Conservation (phyloP, 2,888 invertebrate genomes). For the Dryadula phaetusa region DNA sequence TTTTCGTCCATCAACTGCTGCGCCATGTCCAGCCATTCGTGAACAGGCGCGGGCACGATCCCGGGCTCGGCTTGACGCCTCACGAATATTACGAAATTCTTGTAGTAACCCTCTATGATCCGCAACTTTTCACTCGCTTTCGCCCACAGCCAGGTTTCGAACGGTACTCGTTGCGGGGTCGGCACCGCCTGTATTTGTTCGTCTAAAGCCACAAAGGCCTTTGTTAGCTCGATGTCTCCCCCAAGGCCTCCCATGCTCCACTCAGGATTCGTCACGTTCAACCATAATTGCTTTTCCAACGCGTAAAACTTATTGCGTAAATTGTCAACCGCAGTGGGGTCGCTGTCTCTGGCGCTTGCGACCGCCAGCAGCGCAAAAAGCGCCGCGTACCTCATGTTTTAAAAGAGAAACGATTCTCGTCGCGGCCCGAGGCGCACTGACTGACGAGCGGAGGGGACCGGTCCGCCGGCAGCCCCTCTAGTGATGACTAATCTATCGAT, state of each 20-base stretch:
- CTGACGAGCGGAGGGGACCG: constrained; percentile 64
- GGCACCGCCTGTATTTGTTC: constrained; percentile 74
- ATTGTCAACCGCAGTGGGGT: constrained; percentile 82
- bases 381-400: constrained; percentile 65
- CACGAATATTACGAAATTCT: constrained; percentile 86
- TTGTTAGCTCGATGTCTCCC: constrained; percentile 84
- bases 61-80: constrained; percentile 68
- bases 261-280: constrained; percentile 69
- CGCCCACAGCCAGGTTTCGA: constrained; percentile 86
- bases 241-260: constrained; percentile 68
- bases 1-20: constrained; percentile 86
- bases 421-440: constrained; percentile 63
- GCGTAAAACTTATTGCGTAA: constrained; percentile 84
- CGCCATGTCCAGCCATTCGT: constrained; percentile 85
- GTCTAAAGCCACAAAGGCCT: constrained; percentile 83
- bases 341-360: constrained; percentile 57
- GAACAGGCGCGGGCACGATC: constrained; percentile 67
- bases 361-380: constrained; percentile 58
- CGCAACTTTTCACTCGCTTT: constrained; percentile 85
- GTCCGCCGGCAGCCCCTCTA: constrained; percentile 42
- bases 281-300: constrained; percentile 83
- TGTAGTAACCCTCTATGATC: constrained; percentile 87
- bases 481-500: constrained; percentile 43
- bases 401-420: constrained; percentile 55
- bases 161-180: constrained; percentile 56